Evolutionary conservation across 2,113 vertebrate species (phyloP).

Genomic region (Tretioscincus oriximinensis): DNA sequence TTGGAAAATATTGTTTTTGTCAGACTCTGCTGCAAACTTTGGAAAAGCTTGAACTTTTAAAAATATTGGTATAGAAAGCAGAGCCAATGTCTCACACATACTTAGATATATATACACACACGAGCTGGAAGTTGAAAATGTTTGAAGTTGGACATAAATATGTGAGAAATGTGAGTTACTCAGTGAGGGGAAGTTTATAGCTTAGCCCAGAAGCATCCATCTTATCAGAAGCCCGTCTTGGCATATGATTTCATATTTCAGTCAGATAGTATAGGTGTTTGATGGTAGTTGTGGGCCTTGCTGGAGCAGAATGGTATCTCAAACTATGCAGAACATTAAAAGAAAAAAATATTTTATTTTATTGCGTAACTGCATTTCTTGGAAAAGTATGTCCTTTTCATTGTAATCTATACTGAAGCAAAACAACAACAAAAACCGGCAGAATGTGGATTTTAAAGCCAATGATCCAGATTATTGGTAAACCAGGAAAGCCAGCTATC

Average conservation of each 20-base stretch:
- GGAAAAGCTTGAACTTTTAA: slow-evolving; percentile 39
- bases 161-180: slow-evolving; percentile 55
- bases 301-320: slow-evolving; percentile 5
- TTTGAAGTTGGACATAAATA: slow-evolving; percentile 61
- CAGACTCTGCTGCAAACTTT: slow-evolving; percentile 13
- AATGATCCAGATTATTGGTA: too few relatives aligned
- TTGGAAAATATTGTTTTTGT: neutral
- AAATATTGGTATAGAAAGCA: slow-evolving; percentile 43
- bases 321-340: slow-evolving; percentile 5
- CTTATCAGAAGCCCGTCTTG: slow-evolving; percentile 48
- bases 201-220: slow-evolving; percentile 56
- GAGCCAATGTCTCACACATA: slow-evolving; percentile 46
- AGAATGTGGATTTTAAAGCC: too few relatives aligned
- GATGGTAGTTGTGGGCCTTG: slow-evolving; percentile 15
- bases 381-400: neutral
- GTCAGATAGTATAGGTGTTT: slow-evolving; percentile 34
- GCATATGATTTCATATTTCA: slow-evolving; percentile 55
- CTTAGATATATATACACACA: slow-evolving; percentile 57
- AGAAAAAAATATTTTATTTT: neutral
- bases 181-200: slow-evolving; percentile 60
- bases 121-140: slow-evolving; percentile 32
- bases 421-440: too few relatives aligned
- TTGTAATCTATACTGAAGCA: neutral
- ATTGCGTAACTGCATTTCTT: neutral
- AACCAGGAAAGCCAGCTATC: too few relatives aligned